Evolutionary conservation across 2,888 invertebrate genomes (phyloP), one percentile per base, ranked within the genome.

Genomic region (Melanchra persicariae): DNA sequence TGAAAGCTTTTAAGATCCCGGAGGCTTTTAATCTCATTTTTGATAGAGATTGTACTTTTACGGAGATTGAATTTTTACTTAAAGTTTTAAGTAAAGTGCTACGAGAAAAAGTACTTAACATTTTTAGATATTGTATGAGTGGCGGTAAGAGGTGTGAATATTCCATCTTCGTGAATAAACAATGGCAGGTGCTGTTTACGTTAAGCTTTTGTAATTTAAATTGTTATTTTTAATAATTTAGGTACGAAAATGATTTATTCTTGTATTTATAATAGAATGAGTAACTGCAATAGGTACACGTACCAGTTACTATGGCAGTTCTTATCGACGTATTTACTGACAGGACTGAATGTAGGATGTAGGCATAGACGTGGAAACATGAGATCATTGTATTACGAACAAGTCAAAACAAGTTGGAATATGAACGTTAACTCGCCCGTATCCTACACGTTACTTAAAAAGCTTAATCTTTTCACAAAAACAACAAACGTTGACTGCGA

Each of bases 381-480:
- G 83, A 84, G 79, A 77, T 83, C 65, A 83, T 80, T 69, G 58
- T 62, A 45, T 71, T 72, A 66, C 37, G 64, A 75, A 63, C 69
- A 72, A 77, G 74, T 85, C 58, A 61, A 58, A 77, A 81, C 81
- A 71, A 58, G 73, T 80, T 40, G 55, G 59, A 59, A 34, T 54
- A 79, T 80, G 72, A 71, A 77, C 85, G 85, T 85, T 85, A 89
- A 85, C 79, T 70, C 81, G 85, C 81, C 77, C 77, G 81, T 77
- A 88, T 83, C 78, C 81, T 76, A 75, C 65, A 26, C 79, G 71
- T 79, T 87, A 87, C 87, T 89, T 89, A 88, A 87, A 88, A 86
- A 84, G 84, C 78, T 85, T 82, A 82, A 84, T 87, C 74, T 85
- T 69, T 78, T 55, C n/a, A 19, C 52, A 67, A 62, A 74, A 70